phyloP scores from a whole-genome alignment of 2,113 vertebrate genomes.

The Pteronura brasiliensis region DNA sequence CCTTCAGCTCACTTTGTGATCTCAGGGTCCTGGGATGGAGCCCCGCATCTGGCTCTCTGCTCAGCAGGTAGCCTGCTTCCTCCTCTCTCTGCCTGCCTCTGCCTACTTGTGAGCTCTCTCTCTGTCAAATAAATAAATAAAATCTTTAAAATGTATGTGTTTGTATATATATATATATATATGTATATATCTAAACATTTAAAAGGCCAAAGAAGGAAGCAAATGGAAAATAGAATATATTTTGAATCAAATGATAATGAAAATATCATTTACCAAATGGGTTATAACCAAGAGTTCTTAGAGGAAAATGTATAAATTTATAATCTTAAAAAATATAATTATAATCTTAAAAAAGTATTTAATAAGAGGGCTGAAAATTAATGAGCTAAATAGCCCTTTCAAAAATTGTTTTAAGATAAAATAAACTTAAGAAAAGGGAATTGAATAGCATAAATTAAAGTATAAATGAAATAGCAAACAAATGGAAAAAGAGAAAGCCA shows the following conservation, averaged over 20 bases:
- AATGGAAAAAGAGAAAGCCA: neutral
- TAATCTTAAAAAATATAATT: neutral
- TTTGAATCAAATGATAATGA: neutral
- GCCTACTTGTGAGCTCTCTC: too few species aligned
- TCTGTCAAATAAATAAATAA: too few species aligned
- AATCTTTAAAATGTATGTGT: too few species aligned
- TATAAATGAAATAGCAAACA: neutral
- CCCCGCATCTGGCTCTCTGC: too few species aligned
- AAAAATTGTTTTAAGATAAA: neutral
- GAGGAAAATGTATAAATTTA: neutral
- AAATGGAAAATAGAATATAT: neutral
- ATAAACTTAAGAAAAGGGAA: neutral
- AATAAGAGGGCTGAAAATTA: neutral
- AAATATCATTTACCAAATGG: neutral
- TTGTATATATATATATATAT: too few species aligned
- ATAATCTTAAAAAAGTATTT: neutral
- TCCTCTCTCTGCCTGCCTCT: too few species aligned
- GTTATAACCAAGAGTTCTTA: neutral
- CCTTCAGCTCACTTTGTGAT: too few species aligned
- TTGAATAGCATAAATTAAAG: neutral
- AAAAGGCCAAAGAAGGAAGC: neutral
- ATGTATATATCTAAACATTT: neutral
- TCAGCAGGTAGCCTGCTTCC: too few species aligned
- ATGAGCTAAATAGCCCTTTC: neutral
- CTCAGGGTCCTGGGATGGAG: too few species aligned